Base-by-base conservation (phyloP, 1,140 invertebrate genomes). In the Zaprionus ghesquierei region DNA sequence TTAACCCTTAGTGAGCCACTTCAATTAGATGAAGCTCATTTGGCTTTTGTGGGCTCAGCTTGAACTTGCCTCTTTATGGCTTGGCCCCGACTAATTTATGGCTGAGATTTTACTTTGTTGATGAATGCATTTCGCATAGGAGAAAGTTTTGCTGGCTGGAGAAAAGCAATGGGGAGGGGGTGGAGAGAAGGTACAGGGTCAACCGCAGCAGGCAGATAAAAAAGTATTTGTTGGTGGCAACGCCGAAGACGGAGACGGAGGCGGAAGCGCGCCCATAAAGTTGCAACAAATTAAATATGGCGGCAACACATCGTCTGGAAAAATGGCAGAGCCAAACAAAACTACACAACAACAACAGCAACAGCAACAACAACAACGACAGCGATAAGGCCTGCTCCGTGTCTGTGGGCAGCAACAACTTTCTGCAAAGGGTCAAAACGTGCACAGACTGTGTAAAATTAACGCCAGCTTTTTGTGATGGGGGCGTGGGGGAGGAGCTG, bases 241-340 rank as follows among this genome's bases (percentile, higher is more conserved):
- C n/a, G n/a, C n/a, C n/a, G n/a, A n/a, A 38, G 33, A 5, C n/a
- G 13, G 13, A 3, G 69, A 46, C 62, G 62, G 69, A 76, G 61
- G 25, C 77, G 81, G 81, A 85, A 77, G 81, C 59, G 59, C 60
- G 23, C 55, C 54, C 70, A 64, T 54, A 65, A 81, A 69, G 64
- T 86, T 79, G 78, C 78, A 79, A 86, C 81, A 86, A 86, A 86
- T 86, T 86, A 86, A 86, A 86, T 87, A 86, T 86, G 81, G 82
- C 81, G 82, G 81, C 78, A 86, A 82, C 81, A 86, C 79, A 81
- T 86, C 82, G 81, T 87, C 81, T 87, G 81, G 82, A 86, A 86
- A 86, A 86, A 86, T 73, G 82, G 81, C 78, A 81, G 81, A 85
- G 77, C 77, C 86, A 78, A 86, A 78, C 60, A 85, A 85, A 81